Conservation (phyloP, 2,113 vertebrate genomes). For the Pachyramphus minor region DNA sequence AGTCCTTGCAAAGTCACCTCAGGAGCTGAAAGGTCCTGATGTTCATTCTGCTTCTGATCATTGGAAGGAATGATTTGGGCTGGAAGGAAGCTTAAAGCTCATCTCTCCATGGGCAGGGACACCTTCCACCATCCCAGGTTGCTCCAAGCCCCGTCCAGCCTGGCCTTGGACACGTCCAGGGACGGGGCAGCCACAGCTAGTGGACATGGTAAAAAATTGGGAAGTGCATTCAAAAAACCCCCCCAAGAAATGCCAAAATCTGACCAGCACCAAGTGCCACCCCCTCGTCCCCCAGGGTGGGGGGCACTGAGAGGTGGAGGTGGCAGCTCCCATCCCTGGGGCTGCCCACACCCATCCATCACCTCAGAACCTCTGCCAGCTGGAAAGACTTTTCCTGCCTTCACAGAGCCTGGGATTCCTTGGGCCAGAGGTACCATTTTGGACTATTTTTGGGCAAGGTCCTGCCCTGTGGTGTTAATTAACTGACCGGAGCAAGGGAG, state of each 20-base stretch:
- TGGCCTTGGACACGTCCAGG: background rate
- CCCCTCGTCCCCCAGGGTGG: background rate
- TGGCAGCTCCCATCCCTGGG: accelerated
- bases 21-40: background rate
- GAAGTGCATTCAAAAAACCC: background rate
- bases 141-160: background rate
- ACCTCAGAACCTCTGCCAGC: too few species aligned
- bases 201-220: background rate
- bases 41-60: background rate
- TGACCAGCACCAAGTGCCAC: accelerated
- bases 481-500: background rate
- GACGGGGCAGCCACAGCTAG: background rate
- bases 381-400: background rate
- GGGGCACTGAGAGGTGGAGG: too few species aligned
- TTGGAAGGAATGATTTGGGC: background rate
- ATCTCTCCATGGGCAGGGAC: background rate
- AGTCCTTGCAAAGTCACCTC: background rate
- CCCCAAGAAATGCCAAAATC: background rate
- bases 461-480: accelerated
- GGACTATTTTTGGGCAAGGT: background rate
- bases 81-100: background rate
- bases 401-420: background rate
- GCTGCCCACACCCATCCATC: background rate
- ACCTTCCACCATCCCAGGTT: background rate
- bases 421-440: background rate